Conservation (phyloP, 2,888 invertebrate genomes). For the Troides aeacus region DNA sequence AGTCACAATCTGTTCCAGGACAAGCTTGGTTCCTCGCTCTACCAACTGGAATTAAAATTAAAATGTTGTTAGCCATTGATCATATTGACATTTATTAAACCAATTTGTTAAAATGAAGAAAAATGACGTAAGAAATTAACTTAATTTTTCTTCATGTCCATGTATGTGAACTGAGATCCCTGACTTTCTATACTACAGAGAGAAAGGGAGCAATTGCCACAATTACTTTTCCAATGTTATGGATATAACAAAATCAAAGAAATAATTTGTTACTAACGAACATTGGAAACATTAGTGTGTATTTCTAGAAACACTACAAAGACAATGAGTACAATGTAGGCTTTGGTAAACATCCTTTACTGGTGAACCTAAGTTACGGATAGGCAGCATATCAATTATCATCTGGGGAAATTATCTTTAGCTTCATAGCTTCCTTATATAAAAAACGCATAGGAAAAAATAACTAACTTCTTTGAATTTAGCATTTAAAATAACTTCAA, state of each 20-base stretch:
- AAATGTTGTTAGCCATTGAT: neutral
- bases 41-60: slow-evolving; percentile 80
- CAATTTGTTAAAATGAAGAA: no score
- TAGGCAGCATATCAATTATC: no score
- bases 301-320: neutral
- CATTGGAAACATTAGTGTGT: slow-evolving; percentile 52
- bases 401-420: no score
- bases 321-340: neutral
- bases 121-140: neutral
- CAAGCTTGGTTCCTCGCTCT: slow-evolving; percentile 96
- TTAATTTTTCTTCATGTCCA: slow-evolving; percentile 17
- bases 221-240: slow-evolving; percentile 74
- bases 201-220: slow-evolving; percentile 71
- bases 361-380: no score
- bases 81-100: neutral
- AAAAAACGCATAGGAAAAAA: neutral
- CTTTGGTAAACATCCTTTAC: no score
- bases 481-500: slow-evolving; percentile 92
- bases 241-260: slow-evolving; percentile 63
- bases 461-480: slow-evolving; percentile 92
- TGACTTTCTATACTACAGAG: slow-evolving; percentile 53
- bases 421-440: neutral
- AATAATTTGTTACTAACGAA: slow-evolving; percentile 71
- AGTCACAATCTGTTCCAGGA: slow-evolving; percentile 98
- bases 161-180: slow-evolving; percentile 75